These are phyloP conservation scores for Aethes cnicana DNA, from an alignment of 2,888 invertebrate genomes.

Conservation along the genomic window DNA sequence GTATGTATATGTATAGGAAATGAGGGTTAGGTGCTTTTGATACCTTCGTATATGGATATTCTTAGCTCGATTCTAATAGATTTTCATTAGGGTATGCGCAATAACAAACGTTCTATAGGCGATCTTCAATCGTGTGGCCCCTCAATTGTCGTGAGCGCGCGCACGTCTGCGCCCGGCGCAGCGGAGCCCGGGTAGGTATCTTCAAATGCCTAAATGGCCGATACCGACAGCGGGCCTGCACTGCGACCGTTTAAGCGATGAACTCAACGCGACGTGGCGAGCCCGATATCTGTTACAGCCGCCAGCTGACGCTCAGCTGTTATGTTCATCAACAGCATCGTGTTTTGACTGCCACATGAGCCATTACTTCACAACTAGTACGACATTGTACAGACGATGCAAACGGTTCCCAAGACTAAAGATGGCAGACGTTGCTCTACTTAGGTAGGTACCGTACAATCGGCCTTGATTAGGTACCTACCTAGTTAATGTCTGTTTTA, in stretches of 20 bases:
- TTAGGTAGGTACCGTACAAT: not conserved
- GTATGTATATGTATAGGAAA: too few relatives aligned
- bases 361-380: slow-evolving; percentile 18
- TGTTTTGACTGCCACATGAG: slow-evolving; percentile 44
- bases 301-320: slow-evolving; percentile 69
- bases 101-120: slow-evolving; percentile 47
- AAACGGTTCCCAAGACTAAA: slow-evolving; percentile 21
- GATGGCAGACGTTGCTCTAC: slow-evolving; percentile 21
- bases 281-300: slow-evolving; percentile 31
- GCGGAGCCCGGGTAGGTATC: slow-evolving; percentile 35
- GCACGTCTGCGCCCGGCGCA: slow-evolving; percentile 46
- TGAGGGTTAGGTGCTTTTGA: too few relatives aligned
- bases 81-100: slow-evolving; percentile 52
- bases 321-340: slow-evolving; percentile 57
- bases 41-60: too few relatives aligned
- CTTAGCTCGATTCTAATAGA: slow-evolving; percentile 39
- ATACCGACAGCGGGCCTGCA: slow-evolving; percentile 41
- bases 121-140: slow-evolving; percentile 58
- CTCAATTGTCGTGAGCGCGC: slow-evolving; percentile 59
- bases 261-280: slow-evolving; percentile 56
- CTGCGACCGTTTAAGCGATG: slow-evolving; percentile 60
- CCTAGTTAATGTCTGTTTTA: too few relatives aligned
- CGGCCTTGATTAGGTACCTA: too few relatives aligned
- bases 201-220: slow-evolving; percentile 55
- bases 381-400: slow-evolving; percentile 24